Base-by-base conservation (phyloP, 2,797 vertebrate genomes). In the Neostethus bicornis region DNA sequence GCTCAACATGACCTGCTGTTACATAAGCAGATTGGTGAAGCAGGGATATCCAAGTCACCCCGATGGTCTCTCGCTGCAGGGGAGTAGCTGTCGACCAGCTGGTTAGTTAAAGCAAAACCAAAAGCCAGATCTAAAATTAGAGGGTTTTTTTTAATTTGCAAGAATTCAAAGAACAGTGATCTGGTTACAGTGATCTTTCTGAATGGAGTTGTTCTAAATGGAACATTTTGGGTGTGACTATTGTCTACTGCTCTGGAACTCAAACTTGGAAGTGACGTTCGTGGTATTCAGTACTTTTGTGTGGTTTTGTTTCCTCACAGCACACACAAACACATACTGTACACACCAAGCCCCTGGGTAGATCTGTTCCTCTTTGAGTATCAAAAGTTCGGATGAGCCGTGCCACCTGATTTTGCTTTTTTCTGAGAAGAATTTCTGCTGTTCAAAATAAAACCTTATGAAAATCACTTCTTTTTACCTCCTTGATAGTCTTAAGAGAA, bases 1-100 rank as follows among this genome's bases (percentile, higher is more conserved):
- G 60, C 59, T 62, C 61, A 48, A 41, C 52, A 76, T 75, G 80
- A 73, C 80, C 84, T 32, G 60, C 66, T 77, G 80, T 87, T 89
- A 87, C 75, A 86, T 86, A 89, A 90, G 75, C 74, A 79, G 81
- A 73, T 80, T 78, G 78, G 53, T 67, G 41, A 61, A 71, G 63
- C 73, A 75, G 66, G 54, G 58, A 77, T 64, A 57, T 26, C 70
- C 67, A 21, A 29, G 31, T 66, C 66, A 56, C 60, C 45, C 23
- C 51, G 10, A 14, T 60, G 66, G 73, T 61, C 78, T 58, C 53
- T 51, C 54, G 2, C 75, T 14, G 23, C 71, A 67, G 71, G 62
- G 69, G 65, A 51, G 20, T 61, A 19, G 54, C 35, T 44, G 63
- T 41, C 41, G 53, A 32, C 52, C 28, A 2, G 16, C 51, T 34